These are phyloP conservation scores for Drosophila simulans DNA, from an alignment of 1,140 invertebrate genomes.

Conservation along the genomic window DNA sequence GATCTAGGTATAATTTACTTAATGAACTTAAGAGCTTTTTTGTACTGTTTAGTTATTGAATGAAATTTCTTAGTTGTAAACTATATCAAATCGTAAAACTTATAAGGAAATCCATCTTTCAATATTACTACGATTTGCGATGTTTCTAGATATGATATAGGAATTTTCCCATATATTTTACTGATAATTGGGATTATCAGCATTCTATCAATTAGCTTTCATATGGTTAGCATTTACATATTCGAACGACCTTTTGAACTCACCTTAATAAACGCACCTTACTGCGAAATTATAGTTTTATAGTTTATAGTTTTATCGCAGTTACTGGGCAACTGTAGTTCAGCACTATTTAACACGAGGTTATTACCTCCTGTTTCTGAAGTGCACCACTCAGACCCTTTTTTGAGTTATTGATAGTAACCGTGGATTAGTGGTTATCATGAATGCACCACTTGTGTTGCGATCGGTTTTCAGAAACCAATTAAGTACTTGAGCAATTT, in stretches of 20 bases:
- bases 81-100: not conserved
- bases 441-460: conserved; percentile 21
- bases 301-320: no score
- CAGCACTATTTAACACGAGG: not conserved
- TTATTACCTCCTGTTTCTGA: conserved; percentile 29
- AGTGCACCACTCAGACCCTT: conserved; percentile 30
- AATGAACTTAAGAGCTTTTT: no score
- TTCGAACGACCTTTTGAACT: not conserved
- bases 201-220: not conserved
- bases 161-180: not conserved
- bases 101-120: not conserved
- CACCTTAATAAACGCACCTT: no score
- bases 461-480: conserved; percentile 33
- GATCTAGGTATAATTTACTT: no score
- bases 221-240: not conserved
- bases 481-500: conserved; percentile 33
- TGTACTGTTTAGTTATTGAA: no score
- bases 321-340: conserved; percentile 8
- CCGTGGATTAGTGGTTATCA: conserved; percentile 24
- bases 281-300: no score
- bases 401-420: conserved; percentile 12
- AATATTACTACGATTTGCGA: no score
- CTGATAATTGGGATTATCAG: not conserved
- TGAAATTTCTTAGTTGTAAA: no score
- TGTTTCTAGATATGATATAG: no score